phyloP scores from a whole-genome alignment of 1,140 invertebrate species.

The Macrobrachium rosenbergii region DNA sequence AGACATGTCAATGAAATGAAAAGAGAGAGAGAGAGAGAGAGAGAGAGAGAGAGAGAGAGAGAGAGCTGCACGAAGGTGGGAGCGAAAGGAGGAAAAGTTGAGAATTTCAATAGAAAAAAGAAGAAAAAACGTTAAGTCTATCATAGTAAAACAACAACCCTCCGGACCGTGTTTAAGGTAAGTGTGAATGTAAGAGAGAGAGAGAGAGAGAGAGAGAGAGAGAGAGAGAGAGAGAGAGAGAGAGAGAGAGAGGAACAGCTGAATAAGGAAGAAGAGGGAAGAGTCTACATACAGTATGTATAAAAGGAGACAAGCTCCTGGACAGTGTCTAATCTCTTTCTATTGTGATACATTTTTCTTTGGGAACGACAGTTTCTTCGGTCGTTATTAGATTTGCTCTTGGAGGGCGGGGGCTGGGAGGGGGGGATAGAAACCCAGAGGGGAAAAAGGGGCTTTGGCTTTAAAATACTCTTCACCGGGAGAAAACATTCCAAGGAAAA shows the following conservation, averaged over 20 bases:
- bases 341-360: too few relatives aligned
- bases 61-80: not conserved
- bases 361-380: too few relatives aligned
- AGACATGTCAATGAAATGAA: not conserved
- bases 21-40: constrained; percentile 10
- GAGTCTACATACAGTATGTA: not conserved
- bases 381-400: not conserved
- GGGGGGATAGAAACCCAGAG: not conserved
- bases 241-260: constrained; percentile 1
- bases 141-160: too few relatives aligned
- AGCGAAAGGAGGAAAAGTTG: not conserved
- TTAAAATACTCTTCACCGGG: too few relatives aligned
- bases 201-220: not conserved
- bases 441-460: not conserved
- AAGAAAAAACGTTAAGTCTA: too few relatives aligned
- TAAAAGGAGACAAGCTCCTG: too few relatives aligned
- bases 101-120: not conserved
- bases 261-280: not conserved
- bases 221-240: not conserved
- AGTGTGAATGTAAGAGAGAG: not conserved
- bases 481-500: too few relatives aligned
- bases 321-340: too few relatives aligned
- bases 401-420: not conserved
- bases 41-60: constrained; percentile 16
- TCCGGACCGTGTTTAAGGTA: too few relatives aligned